Evolutionary conservation across 2,113 vertebrate genomes (phyloP).

Genomic region (Ptyas mucosa): DNA sequence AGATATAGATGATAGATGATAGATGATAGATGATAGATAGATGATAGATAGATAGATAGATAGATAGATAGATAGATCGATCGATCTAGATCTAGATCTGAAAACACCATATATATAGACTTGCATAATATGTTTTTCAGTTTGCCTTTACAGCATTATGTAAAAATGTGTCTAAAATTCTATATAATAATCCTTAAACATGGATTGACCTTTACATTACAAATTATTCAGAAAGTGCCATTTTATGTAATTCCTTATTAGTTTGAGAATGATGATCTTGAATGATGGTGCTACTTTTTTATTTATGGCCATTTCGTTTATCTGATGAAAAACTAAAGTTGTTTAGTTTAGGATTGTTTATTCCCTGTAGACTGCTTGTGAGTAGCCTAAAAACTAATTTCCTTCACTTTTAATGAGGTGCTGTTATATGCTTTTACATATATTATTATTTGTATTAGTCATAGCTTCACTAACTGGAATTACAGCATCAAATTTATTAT

Average conservation of each 20-base stretch:
- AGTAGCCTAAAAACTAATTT: conserved; percentile 57
- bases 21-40: no score
- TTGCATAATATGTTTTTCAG: background rate
- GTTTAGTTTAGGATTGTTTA: background rate
- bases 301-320: conserved; percentile 9
- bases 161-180: background rate
- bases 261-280: background rate
- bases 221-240: background rate
- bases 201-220: background rate
- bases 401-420: conserved; percentile 45
- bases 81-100: no score
- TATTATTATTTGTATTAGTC: conserved; percentile 51
- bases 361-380: conserved; percentile 16
- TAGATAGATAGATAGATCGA: no score
- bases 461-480: conserved; percentile 55
- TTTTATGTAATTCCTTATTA: background rate
- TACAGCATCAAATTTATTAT: conserved; percentile 53
- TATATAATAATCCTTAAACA: background rate
- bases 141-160: background rate
- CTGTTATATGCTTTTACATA: conserved; percentile 38
- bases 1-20: no score
- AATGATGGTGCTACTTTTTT: background rate
- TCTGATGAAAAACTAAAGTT: conserved; percentile 9
- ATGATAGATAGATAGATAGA: no score
- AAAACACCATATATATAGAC: background rate